These are phyloP conservation scores for Boloria selene DNA, from an alignment of 2,888 invertebrate genomes.

Conservation along the genomic window DNA sequence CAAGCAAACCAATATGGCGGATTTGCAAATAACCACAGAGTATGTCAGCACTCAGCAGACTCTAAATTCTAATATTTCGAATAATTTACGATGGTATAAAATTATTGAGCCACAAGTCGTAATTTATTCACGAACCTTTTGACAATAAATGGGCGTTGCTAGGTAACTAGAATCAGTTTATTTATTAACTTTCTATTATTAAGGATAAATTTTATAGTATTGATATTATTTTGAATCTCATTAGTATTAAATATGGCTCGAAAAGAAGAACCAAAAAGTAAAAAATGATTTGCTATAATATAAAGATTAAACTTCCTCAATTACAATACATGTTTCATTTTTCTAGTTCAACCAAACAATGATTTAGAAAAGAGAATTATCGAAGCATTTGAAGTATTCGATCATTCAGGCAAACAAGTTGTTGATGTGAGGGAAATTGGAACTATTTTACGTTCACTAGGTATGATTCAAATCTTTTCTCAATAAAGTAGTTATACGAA, in stretches of 20 bases:
- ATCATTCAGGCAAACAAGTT: conserved; percentile 92
- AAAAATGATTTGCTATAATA: background rate
- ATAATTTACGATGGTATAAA: conserved; percentile 1
- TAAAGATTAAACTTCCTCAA: background rate
- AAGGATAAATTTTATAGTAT: conserved; percentile 12
- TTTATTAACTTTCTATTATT: background rate
- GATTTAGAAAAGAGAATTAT: conserved; percentile 90
- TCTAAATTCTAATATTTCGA: background rate
- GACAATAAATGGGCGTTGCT: background rate
- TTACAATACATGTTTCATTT: background rate
- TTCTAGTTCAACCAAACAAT: conserved; percentile 81
- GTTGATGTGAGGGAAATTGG: conserved; percentile 96
- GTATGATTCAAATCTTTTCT: conserved; percentile 56
- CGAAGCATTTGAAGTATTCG: conserved; percentile 95
- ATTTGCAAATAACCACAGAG: conserved; percentile 32
- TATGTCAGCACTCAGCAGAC: background rate
- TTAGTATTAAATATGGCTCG: conserved; percentile 57
- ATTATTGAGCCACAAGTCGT: conserved; percentile 7
- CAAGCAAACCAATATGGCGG: conserved; percentile 74
- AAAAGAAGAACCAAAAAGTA: conserved; percentile 69
- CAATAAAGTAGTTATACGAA: background rate
- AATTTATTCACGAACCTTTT: no score
- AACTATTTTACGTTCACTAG: conserved; percentile 93
- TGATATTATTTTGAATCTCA: conserved; percentile 55
- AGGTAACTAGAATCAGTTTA: background rate